phyloP scores from a whole-genome alignment of 2,797 vertebrate genomes.

The Galago senegalensis region DNA sequence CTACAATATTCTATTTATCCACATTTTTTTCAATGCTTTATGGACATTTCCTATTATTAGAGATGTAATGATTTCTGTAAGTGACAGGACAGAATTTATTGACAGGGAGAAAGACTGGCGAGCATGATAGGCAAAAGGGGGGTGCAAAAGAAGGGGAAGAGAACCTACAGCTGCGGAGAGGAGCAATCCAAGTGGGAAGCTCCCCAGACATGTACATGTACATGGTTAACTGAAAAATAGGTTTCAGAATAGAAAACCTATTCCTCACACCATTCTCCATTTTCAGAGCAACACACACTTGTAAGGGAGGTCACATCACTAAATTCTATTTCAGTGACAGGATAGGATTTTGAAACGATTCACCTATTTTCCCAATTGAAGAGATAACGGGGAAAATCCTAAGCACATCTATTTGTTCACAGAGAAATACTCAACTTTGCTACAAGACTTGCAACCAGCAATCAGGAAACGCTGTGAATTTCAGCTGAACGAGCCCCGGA shows the following conservation, averaged over 20 bases:
- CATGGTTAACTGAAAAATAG: not conserved
- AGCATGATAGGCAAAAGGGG: too few relatives aligned
- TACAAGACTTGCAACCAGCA: constrained; percentile 79
- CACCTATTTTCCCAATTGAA: constrained; percentile 79
- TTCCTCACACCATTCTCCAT: not conserved
- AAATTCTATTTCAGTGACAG: not conserved
- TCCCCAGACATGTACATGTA: too few relatives aligned
- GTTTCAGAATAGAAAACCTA: not conserved
- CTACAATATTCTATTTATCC: not conserved
- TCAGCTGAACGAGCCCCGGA: constrained; percentile 82
- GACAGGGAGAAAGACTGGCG: too few relatives aligned
- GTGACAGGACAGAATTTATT: too few relatives aligned
- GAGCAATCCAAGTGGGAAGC: too few relatives aligned
- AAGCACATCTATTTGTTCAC: constrained; percentile 86
- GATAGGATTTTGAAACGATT: constrained; percentile 40
- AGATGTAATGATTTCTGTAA: not conserved
- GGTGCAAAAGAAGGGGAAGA: too few relatives aligned
- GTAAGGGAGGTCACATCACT: constrained; percentile 66
- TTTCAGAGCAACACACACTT: constrained; percentile 46
- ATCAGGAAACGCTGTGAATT: constrained; percentile 84
- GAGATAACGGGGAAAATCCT: constrained; percentile 85
- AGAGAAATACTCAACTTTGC: constrained; percentile 81
- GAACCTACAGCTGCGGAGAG: too few relatives aligned
- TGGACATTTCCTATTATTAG: not conserved
- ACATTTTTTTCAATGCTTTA: not conserved